Evolutionary conservation across 2,797 vertebrate genomes (phyloP), one percentile per base, ranked within the genome.

Genomic region (Cephalopachus bancanus): DNA sequence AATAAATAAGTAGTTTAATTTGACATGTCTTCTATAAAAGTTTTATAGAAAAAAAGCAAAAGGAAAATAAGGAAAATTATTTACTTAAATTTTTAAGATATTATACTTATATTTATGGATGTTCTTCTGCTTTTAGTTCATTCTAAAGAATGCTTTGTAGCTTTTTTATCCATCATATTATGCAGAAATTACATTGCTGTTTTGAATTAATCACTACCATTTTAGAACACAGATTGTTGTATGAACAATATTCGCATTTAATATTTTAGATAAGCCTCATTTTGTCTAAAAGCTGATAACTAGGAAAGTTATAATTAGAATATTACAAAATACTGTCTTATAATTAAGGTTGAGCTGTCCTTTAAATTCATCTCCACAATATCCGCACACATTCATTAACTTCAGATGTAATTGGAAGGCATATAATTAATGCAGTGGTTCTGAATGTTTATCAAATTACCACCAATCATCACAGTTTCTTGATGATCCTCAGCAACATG

Each of bases 361-460:
- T 98, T 98, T 98, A 97, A 98, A 98, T 98, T 98, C 53, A 94
- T 98, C 94, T 98, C 91, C 75, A 97, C 97, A 97, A 97, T 95
- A 98, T 98, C 98, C 97, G 97, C 96, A 98, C 98, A 88, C 62
- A 98, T 98, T 98, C 97, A 98, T 98, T 98, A 98, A 96, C 97
- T 98, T 98, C 60, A 86, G 97, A 96, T 93, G 81, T 98, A 98
- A 98, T 98, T 98, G 95, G 96, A 92, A 98, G 59, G 49, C 96
- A 98, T 94, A 97, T 94, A 97, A 98, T 98, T 98, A 98, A 98
- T 97, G 96, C 93, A 98, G 97, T 96, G 59, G 60, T 97, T 98
- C 90, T 97, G 96, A 98, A 98, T 98, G 98, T 98, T 98, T 98
- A 98, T 98, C 97, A 98, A 98, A 98, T 98, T 98, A 97, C 91